Conservation (phyloP, 2,888 invertebrate species). For the Busseola fusca region DNA sequence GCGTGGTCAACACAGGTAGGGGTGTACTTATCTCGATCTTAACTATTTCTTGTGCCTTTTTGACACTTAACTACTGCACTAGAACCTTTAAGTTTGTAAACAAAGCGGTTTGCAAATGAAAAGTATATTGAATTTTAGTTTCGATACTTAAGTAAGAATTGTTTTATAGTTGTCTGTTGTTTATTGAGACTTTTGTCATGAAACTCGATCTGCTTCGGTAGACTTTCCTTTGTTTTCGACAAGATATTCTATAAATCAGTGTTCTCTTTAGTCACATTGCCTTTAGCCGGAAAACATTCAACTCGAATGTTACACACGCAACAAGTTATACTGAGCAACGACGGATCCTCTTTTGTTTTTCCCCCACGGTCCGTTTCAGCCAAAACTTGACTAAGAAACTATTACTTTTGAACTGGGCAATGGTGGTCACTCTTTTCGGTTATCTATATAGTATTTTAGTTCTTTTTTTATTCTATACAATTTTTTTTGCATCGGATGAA, state of each 20-base stretch:
- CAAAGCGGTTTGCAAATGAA: conserved; percentile 48
- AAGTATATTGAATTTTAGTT: conserved; percentile 38
- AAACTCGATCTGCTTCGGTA: neutral
- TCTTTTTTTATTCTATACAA: too few relatives aligned
- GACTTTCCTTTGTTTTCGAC: neutral
- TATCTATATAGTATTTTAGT: too few relatives aligned
- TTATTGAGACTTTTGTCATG: neutral
- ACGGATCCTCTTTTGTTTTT: neutral
- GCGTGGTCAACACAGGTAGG: conserved; percentile 74
- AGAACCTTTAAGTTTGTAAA: conserved; percentile 60
- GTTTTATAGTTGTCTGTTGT: conserved; percentile 1
- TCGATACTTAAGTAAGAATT: conserved; percentile 18
- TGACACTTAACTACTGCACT: conserved; percentile 77
- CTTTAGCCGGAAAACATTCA: neutral
- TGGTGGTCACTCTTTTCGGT: neutral
- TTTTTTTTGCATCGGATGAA: too few relatives aligned
- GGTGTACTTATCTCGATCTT: conserved; percentile 81
- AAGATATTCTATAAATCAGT: neutral
- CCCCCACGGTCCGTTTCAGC: neutral
- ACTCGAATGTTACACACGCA: conserved; percentile 16
- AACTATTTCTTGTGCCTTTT: conserved; percentile 82
- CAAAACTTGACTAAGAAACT: neutral
- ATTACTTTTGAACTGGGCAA: neutral
- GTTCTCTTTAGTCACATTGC: neutral
- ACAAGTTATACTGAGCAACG: conserved; percentile 26